phyloP scores from a whole-genome alignment of 2,113 vertebrate species.

The Andinoacara biseriatus region DNA sequence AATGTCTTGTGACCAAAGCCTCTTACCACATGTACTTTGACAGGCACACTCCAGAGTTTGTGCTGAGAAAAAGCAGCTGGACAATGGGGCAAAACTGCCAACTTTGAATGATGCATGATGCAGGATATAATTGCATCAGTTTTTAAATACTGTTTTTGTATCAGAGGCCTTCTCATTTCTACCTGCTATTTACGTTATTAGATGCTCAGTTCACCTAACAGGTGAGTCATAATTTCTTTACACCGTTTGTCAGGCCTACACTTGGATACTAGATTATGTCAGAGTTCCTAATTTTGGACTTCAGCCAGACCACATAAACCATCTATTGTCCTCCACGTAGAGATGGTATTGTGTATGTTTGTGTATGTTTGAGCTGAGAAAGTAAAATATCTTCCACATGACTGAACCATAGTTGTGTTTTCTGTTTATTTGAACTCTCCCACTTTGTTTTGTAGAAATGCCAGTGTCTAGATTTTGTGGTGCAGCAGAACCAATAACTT shows the following conservation, averaged over 20 bases:
- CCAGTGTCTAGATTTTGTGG: not conserved
- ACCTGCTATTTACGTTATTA: not conserved
- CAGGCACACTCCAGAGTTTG: constrained; percentile 6
- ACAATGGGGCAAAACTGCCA: not conserved
- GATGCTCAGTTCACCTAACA: not conserved
- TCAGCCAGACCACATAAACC: not conserved
- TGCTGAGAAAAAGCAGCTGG: not conserved
- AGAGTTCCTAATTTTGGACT: not conserved
- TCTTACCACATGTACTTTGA: constrained; percentile 12
- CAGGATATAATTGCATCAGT: not conserved
- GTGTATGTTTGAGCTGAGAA: not conserved
- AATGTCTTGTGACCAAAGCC: constrained; percentile 13
- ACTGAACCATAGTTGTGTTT: not conserved
- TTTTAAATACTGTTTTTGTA: not conserved
- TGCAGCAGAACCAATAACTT: not conserved
- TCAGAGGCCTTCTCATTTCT: not conserved
- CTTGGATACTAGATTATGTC: not conserved
- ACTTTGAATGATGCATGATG: not conserved
- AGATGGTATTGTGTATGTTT: not conserved
- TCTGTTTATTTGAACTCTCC: not conserved
- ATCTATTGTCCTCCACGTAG: constrained; percentile 1
- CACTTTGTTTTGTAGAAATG: not conserved
- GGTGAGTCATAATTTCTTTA: constrained; percentile 13
- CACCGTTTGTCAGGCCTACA: not conserved
- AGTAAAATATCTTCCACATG: not conserved